phyloP scores from a whole-genome alignment of 2,113 vertebrate genomes.

The Rhea pennata region DNA sequence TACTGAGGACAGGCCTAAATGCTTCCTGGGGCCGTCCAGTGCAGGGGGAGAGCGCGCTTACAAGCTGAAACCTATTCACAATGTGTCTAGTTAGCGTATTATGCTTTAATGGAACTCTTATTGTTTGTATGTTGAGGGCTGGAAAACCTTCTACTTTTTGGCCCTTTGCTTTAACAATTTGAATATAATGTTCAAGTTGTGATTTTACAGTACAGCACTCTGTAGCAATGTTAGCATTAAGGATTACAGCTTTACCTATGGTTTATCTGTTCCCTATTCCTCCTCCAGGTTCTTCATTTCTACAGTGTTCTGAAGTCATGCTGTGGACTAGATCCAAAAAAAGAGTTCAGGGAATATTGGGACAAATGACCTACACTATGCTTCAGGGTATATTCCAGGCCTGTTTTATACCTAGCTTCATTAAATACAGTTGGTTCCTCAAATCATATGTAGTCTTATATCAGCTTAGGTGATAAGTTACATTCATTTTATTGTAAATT shows the following conservation, averaged over 20 bases:
- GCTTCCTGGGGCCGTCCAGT: not conserved
- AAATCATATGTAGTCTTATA: not conserved
- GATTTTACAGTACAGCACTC: not conserved
- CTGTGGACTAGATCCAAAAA: not conserved
- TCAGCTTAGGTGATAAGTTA: not conserved
- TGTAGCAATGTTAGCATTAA: rapidly evolving
- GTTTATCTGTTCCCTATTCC: not conserved
- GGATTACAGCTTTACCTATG: not conserved
- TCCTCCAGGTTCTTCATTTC: not conserved
- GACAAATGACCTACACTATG: rapidly evolving
- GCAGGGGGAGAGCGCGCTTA: not conserved
- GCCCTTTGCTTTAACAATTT: rapidly evolving
- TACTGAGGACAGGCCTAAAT: not conserved
- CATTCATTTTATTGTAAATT: not conserved
- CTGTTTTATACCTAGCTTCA: not conserved
- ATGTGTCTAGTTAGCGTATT: rapidly evolving
- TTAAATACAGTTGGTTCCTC: not conserved
- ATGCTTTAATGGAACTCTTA: no score
- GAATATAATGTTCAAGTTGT: not conserved
- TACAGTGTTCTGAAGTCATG: not conserved
- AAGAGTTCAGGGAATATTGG: not conserved
- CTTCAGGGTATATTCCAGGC: not conserved
- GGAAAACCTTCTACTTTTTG: not conserved
- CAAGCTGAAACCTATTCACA: not conserved
- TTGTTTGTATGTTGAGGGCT: rapidly evolving